phyloP scores from a whole-genome alignment of 2,888 invertebrate genomes.

The Amiota minor region DNA sequence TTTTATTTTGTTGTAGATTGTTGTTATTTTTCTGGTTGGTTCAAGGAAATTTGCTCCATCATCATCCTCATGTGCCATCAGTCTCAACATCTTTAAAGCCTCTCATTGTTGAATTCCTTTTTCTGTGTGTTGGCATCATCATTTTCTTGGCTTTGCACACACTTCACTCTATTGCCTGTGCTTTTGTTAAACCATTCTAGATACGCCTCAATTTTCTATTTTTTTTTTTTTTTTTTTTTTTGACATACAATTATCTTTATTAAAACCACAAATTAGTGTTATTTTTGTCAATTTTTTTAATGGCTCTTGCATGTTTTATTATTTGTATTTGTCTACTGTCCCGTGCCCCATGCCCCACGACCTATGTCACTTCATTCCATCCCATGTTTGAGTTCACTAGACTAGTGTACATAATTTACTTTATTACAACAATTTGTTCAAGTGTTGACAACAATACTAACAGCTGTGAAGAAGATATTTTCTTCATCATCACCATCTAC shows the following conservation, averaged over 20 bases:
- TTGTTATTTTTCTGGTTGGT: background rate
- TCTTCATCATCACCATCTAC: background rate
- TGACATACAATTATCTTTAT: conserved; percentile 22
- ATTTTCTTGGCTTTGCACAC: background rate
- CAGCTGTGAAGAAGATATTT: background rate
- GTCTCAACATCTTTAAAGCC: background rate
- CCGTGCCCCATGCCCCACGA: too few species aligned
- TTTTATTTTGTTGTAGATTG: background rate
- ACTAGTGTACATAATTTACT: too few species aligned
- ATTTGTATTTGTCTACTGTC: background rate
- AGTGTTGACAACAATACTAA: background rate
- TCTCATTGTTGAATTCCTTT: background rate
- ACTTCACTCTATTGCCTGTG: background rate
- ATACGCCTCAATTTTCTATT: background rate
- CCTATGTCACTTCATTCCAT: background rate
- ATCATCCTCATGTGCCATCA: conserved; percentile 10
- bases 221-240: conserved; percentile 7
- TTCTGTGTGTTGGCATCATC: background rate
- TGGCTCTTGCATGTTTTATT: conserved; percentile 13
- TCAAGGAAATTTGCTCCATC: background rate
- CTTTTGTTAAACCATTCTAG: background rate
- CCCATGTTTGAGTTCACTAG: too few species aligned
- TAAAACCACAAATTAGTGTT: conserved; percentile 24
- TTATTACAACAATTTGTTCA: background rate
- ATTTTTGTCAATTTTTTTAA: conserved; percentile 18